A percentile compares a stretch with the other conserved stretches of the same genome.
Evolutionary conservation across 2,888 invertebrate genomes (phyloP).

Genomic region (Catocala nupta): DNA sequence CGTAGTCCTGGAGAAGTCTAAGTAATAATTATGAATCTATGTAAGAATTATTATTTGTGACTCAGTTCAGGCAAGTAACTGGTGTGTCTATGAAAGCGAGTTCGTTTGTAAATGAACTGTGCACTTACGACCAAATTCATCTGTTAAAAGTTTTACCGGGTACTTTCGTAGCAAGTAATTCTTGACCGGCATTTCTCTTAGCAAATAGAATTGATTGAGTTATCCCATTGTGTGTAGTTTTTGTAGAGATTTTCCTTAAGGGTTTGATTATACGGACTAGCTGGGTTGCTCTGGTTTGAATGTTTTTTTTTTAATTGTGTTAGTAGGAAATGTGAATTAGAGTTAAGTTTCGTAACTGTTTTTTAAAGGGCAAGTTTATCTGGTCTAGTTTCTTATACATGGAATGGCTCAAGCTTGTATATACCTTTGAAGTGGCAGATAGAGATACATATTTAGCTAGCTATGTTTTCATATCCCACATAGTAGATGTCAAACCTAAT

Average conservation of each 20-base stretch:
- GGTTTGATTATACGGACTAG: not conserved
- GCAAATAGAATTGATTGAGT: slow-evolving; percentile 36
- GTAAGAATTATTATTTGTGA: not conserved
- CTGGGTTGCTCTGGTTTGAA: not conserved
- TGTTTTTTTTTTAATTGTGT: no score
- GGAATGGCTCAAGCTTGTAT: no score
- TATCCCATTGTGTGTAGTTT: slow-evolving; percentile 33
- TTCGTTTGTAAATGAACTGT: slow-evolving; percentile 43
- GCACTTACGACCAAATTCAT: slow-evolving; percentile 49
- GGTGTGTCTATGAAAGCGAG: slow-evolving; percentile 9
- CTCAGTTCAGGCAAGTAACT: not conserved
- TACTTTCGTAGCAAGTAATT: slow-evolving; percentile 16
- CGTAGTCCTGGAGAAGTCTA: no score
- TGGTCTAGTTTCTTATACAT: no score
- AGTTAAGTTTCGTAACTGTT: no score
- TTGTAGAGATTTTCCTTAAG: slow-evolving; percentile 18
- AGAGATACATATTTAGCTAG: no score
- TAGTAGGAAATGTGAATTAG: no score
- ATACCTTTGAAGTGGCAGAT: no score
- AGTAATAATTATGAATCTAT: no score
- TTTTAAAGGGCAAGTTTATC: no score
- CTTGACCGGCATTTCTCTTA: slow-evolving; percentile 27
- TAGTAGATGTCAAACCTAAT: no score
- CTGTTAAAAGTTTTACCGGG: slow-evolving; percentile 35
- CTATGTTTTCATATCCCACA: no score